Evolutionary conservation across 2,113 vertebrate species (phyloP).

Genomic region (Myxocyprinus asiaticus): DNA sequence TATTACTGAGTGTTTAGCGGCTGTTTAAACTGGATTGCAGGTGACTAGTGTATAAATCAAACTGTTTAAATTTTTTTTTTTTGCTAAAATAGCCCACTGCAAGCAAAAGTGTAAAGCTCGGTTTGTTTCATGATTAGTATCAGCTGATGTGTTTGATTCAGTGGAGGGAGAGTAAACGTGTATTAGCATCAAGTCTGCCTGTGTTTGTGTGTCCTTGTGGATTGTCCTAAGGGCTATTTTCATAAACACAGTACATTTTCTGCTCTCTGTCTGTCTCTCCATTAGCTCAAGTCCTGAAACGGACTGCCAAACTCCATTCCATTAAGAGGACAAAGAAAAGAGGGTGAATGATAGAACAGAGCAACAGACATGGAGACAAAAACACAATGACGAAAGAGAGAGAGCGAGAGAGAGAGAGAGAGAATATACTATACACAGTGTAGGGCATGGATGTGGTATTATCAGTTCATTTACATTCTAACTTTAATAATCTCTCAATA

Average conservation of each 20-base stretch:
- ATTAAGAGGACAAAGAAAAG: conserved; percentile 46
- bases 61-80: no score
- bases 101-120: no score
- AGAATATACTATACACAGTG: no score
- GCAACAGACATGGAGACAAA: conserved; percentile 15
- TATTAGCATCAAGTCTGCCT: not conserved
- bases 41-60: no score
- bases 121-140: not conserved
- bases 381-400: conserved; percentile 19
- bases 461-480: no score
- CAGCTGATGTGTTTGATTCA: not conserved
- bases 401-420: not conserved
- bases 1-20: no score
- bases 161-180: not conserved
- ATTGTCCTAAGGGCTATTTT: conserved; percentile 10
- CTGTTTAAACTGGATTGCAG: no score
- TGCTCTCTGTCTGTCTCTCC: conserved; percentile 37
- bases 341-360: conserved; percentile 27
- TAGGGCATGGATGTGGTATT: no score
- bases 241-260: conserved; percentile 14
- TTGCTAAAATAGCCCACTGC: no score
- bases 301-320: conserved; percentile 51
- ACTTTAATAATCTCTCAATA: no score
- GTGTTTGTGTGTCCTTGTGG: conserved; percentile 13
- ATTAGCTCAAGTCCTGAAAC: conserved; percentile 37